phyloP scores from a whole-genome alignment of 1,140 invertebrate genomes.

The Drosophila bocki region DNA sequence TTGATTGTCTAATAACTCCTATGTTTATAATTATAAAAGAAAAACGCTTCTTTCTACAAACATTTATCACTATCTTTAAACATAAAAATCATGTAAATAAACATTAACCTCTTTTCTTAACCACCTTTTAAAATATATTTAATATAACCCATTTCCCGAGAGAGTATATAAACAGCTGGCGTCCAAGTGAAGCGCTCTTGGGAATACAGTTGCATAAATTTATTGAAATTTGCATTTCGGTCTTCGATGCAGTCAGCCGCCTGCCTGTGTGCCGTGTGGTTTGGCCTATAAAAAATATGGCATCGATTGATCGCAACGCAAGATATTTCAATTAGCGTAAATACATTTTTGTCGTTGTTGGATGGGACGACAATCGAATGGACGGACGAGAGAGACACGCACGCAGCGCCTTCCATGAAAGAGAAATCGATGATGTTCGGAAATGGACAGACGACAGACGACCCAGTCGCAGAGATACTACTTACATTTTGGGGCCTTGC shows the following conservation, averaged over 20 bases:
- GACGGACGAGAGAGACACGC: conserved; percentile 38
- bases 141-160: background rate
- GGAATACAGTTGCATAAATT: conserved; percentile 79
- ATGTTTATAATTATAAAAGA: background rate
- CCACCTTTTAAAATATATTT: background rate
- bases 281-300: conserved; percentile 81
- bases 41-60: background rate
- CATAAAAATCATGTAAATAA: background rate
- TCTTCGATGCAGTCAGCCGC: conserved; percentile 36
- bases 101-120: background rate
- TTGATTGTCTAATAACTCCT: background rate
- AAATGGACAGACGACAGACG: conserved; percentile 29
- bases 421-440: conserved; percentile 72
- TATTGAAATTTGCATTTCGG: conserved; percentile 82
- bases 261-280: conserved; percentile 25
- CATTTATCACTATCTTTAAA: background rate
- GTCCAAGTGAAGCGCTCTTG: conserved; percentile 43
- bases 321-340: conserved; percentile 84
- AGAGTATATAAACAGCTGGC: conserved; percentile 23
- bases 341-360: conserved; percentile 79
- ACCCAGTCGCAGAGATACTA: conserved; percentile 28
- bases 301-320: conserved; percentile 82
- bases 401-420: conserved; percentile 52
- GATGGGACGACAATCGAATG: conserved; percentile 42
- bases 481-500: conserved; percentile 34